Percentiles rank a stretch among this genome's conserved stretches.
Conservation (phyloP, 2,113 vertebrate genomes). For the Zosterops borbonicus region DNA sequence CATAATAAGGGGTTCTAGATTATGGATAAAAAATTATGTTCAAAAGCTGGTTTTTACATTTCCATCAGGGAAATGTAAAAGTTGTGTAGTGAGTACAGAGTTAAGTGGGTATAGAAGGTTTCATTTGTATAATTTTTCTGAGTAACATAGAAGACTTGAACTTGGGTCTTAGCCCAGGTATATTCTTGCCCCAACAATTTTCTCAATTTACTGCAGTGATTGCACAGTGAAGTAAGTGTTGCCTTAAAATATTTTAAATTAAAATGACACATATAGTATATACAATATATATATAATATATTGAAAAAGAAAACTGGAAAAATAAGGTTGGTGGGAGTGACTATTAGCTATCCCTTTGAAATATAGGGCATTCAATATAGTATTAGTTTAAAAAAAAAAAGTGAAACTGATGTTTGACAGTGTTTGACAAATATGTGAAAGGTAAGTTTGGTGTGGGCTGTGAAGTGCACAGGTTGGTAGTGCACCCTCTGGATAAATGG, state of each 20-base stretch:
- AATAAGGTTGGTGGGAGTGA: not conserved
- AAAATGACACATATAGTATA: not conserved
- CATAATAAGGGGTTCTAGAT: not conserved
- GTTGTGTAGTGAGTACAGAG: not conserved
- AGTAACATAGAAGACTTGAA: not conserved
- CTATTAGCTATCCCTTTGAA: not conserved
- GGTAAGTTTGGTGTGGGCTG: accelerated
- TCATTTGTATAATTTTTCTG: not conserved
- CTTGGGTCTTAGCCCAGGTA: not conserved
- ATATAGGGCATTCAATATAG: not conserved
- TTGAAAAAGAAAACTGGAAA: not conserved
- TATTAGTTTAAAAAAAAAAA: not conserved
- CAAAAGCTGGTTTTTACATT: not conserved
- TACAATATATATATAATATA: not conserved
- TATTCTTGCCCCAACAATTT: not conserved
- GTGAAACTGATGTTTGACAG: not conserved
- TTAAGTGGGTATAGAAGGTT: not conserved
- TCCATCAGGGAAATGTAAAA: not conserved
- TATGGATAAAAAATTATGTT: not conserved
- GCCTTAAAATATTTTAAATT: not conserved
- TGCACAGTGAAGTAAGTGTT: not conserved
- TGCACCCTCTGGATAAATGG: not conserved
- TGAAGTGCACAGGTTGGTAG: not conserved
- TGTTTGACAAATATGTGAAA: not conserved
- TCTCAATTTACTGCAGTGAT: not conserved